These are phyloP conservation scores for Paramormyrops kingsleyae DNA, from an alignment of 2,113 vertebrate species.

Conservation along the genomic window DNA sequence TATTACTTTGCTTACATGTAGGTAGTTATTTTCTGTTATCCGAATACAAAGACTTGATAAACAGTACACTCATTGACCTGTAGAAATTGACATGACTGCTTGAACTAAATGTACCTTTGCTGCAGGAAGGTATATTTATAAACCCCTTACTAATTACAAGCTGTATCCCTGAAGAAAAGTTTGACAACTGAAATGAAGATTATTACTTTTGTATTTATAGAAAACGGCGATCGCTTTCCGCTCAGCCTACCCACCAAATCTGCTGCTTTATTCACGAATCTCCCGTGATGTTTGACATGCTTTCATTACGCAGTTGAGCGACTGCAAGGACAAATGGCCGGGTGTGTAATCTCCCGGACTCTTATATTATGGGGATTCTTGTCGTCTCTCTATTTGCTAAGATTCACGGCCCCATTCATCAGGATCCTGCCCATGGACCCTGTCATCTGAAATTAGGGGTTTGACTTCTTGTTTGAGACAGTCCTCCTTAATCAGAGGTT, in stretches of 20 bases:
- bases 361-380: not conserved
- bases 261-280: constrained; percentile 16
- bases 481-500: not conserved
- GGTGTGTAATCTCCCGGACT: constrained; percentile 8
- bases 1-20: not conserved
- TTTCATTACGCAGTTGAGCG: constrained; percentile 12
- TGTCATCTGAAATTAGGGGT: not conserved
- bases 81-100: not conserved
- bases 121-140: not conserved
- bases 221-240: not conserved
- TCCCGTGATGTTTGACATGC: constrained; percentile 13
- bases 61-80: not conserved
- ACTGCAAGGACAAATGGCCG: not conserved
- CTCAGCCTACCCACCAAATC: constrained; percentile 1
- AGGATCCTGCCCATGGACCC: not conserved
- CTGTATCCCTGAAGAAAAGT: not conserved
- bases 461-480: not conserved
- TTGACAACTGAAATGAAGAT: not conserved
- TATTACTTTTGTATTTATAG: not conserved
- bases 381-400: not conserved
- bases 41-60: not conserved
- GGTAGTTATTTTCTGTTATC: not conserved
- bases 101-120: not conserved
- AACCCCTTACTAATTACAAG: not conserved
- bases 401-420: not conserved